Evolutionary conservation across 2,113 vertebrate species (phyloP), one percentile per base, ranked within the genome.

Genomic region (Ia io): DNA sequence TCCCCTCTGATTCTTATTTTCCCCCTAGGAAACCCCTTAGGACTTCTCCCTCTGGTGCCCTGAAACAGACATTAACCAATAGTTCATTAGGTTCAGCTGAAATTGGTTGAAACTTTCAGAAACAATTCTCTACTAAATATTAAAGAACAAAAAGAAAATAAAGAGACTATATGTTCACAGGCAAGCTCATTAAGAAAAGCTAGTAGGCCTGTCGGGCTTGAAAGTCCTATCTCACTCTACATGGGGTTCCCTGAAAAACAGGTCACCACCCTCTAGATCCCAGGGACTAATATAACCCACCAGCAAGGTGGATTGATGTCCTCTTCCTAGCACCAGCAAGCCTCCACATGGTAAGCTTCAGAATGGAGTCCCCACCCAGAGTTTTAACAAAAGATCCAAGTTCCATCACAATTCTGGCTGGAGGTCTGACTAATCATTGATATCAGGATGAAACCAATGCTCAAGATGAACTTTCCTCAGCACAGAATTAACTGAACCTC

Each of bases 61-160:
- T 69, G 23, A 92, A 82, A 84, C 22, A 96, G 70, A 87, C 14
- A 69, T 35, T 51, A 78, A 92, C 30, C 51, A 69, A 74, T 71
- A 71, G 56, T 86, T 56, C 49, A 90, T 56, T 93, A 70, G 18
- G 77, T 89, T 83, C 30, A n/a, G 63, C 30, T 35, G 44, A 95
- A 88, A 44, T 30, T 63, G 23, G 32, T 30, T 61, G 6, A 84
- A 63, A 51, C 77, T 11, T 69, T 83, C n/a, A 91, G 53, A 92
- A 71, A 59, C 40, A 11, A 83, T 78, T 90, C n/a, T 92, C 63
- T 88, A 40, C 32, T 84, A 78, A 94, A 65, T 76, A 77, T 44
- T 82, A 40, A 88, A 73, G 40, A 82, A 94, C 10, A 67, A 91
- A 94, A 65, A 35, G 14, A 28, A 91, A 93, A 88, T 47, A 70